A percentile compares a stretch with the other conserved stretches of the same genome.
Conservation (phyloP, 1,140 invertebrate species). For the Lordiphosa stackelbergi region DNA sequence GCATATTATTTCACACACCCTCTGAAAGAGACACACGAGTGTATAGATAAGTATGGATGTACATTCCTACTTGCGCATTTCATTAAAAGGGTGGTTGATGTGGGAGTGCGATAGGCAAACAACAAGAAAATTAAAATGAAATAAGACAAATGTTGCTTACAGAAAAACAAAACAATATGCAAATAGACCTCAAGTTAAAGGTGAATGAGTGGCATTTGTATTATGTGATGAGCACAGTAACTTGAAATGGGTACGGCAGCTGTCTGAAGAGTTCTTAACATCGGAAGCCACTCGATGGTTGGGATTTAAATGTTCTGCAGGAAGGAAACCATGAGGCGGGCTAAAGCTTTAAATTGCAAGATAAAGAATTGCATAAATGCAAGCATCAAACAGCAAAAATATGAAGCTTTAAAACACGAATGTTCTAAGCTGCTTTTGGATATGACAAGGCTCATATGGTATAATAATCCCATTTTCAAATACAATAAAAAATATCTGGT, state of each 20-base stretch:
- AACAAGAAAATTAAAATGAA: slow-evolving; percentile 60
- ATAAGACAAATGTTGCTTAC: slow-evolving; percentile 45
- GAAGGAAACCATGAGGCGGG: slow-evolving; percentile 4
- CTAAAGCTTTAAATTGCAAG: too few species aligned
- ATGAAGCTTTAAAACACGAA: too few species aligned
- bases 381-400: too few species aligned
- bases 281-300: slow-evolving; percentile 24
- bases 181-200: slow-evolving; percentile 16
- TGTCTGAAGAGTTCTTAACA: slow-evolving; percentile 37
- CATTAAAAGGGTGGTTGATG: slow-evolving; percentile 61
- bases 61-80: slow-evolving; percentile 26
- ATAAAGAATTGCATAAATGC: too few species aligned
- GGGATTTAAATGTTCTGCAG: slow-evolving; percentile 8
- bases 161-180: slow-evolving; percentile 47
- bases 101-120: slow-evolving; percentile 42
- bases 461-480: too few species aligned
- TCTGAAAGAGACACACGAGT: slow-evolving; percentile 3
- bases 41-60: slow-evolving; percentile 4
- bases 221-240: slow-evolving; percentile 17
- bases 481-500: too few species aligned
- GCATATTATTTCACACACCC: slow-evolving; percentile 37
- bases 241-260: slow-evolving; percentile 41
- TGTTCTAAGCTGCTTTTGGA: too few species aligned
- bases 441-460: too few species aligned
- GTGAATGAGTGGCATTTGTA: slow-evolving; percentile 1